Conservation (phyloP, 2,113 vertebrate genomes). For the Pelodiscus sinensis region DNA sequence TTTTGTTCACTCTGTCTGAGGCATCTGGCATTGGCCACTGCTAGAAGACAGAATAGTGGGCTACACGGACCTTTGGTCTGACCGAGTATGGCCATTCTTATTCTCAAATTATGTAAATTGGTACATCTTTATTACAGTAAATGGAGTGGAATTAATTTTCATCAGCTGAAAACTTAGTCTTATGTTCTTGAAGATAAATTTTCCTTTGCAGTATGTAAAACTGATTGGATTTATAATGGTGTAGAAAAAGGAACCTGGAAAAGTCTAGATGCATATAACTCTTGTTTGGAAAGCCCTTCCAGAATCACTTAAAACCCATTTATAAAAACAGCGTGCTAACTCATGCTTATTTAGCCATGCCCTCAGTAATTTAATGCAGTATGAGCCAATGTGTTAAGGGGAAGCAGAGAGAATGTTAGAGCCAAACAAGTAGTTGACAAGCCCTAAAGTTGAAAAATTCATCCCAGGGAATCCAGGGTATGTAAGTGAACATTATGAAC, state of each 20-base stretch:
- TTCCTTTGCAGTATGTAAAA: not conserved
- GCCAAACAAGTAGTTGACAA: not conserved
- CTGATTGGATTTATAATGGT: not conserved
- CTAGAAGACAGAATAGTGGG: no score
- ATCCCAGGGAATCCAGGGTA: not conserved
- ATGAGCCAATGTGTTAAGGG: not conserved
- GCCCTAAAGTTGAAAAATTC: not conserved
- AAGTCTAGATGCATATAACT: not conserved
- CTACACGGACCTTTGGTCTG: no score
- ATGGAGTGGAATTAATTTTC: not conserved
- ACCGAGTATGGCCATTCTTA: no score
- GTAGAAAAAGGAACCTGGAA: not conserved
- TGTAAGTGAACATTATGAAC: not conserved
- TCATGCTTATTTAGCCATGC: not conserved
- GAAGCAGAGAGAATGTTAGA: not conserved
- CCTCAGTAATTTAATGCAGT: not conserved
- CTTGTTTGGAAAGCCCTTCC: not conserved
- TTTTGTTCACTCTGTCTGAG: no score
- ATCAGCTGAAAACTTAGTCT: not conserved
- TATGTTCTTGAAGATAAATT: not conserved
- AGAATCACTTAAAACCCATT: not conserved
- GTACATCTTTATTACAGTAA: not conserved
- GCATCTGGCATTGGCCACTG: no score
- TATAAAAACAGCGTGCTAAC: accelerated
- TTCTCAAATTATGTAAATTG: not conserved